These are phyloP conservation scores for Goniozus legneri DNA, from an alignment of 1,140 invertebrate genomes.

Conservation along the genomic window DNA sequence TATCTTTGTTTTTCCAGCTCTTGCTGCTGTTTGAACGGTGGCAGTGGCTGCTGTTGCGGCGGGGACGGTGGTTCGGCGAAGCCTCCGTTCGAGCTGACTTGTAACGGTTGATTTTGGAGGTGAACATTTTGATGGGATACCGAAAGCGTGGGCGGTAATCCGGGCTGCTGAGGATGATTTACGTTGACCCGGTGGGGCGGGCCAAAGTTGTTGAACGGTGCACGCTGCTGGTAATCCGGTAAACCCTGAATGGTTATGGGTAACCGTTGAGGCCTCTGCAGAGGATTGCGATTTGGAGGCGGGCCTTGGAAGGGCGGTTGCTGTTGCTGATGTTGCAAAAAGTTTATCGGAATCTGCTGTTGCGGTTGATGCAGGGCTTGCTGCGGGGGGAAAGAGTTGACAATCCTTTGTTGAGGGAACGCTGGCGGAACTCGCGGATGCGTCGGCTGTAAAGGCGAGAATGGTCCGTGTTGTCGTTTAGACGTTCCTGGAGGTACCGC, in stretches of 20 bases:
- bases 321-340: conserved; percentile 33
- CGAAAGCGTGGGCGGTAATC: conserved; percentile 30
- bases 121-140: conserved; percentile 39
- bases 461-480: conserved; percentile 47
- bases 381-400: conserved; percentile 51
- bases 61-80: conserved; percentile 1
- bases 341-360: conserved; percentile 33
- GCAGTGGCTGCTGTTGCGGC: conserved; percentile 17
- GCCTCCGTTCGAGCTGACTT: conserved; percentile 1
- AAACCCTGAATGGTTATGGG: conserved; percentile 47
- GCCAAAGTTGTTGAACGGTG: conserved; percentile 35
- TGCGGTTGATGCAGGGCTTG: conserved; percentile 40
- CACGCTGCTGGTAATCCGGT: conserved; percentile 41
- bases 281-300: conserved; percentile 25
- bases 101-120: conserved; percentile 29
- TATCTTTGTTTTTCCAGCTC: conserved; percentile 42
- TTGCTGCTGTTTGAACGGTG: conserved; percentile 28
- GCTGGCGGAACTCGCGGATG: conserved; percentile 44
- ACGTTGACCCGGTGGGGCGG: conserved; percentile 33
- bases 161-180: conserved; percentile 38
- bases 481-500: conserved; percentile 27
- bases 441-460: conserved; percentile 43
- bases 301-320: conserved; percentile 15
- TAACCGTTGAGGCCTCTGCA: conserved; percentile 32
- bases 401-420: conserved; percentile 53